Evolutionary conservation across 1,140 invertebrate genomes (phyloP).

Genomic region (Phortica variegata): DNA sequence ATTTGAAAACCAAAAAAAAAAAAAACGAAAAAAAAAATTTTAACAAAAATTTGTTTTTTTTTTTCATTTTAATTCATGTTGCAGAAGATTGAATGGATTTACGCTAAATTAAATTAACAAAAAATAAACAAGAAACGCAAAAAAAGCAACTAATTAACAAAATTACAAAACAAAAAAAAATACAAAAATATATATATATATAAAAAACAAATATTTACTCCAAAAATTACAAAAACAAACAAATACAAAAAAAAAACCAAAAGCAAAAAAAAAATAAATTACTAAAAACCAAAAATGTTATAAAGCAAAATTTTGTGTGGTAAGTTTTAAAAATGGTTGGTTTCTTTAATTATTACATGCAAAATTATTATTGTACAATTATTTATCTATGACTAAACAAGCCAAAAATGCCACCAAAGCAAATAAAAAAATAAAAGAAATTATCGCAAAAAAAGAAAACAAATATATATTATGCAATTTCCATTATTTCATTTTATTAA

Average conservation of each 20-base stretch:
- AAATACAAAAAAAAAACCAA: conserved; percentile 37
- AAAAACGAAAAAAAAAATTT: conserved; percentile 26
- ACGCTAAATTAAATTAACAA: conserved; percentile 35
- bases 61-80: conserved; percentile 52
- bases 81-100: conserved; percentile 57
- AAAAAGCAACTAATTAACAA: conserved; percentile 23
- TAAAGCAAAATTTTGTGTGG: conserved; percentile 56
- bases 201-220: conserved; percentile 49
- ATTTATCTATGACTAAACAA: no score
- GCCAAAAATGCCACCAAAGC: no score
- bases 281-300: conserved; percentile 23
- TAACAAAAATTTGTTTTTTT: conserved; percentile 47
- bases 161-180: conserved; percentile 24
- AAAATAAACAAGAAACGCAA: conserved; percentile 21
- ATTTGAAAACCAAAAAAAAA: no score
- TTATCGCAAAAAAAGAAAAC: neutral
- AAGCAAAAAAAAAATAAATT: conserved; percentile 31
- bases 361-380: conserved; percentile 19
- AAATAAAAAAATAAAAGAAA: conserved; percentile 15
- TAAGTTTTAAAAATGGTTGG: conserved; percentile 56
- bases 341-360: conserved; percentile 25
- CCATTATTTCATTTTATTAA: no score
- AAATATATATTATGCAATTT: conserved; percentile 9
- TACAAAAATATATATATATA: conserved; percentile 33
- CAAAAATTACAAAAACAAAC: conserved; percentile 33